Percentiles rank a stretch among this genome's conserved stretches.
Conservation (phyloP, 2,888 invertebrate species). For the Bruchidius siliquastri region DNA sequence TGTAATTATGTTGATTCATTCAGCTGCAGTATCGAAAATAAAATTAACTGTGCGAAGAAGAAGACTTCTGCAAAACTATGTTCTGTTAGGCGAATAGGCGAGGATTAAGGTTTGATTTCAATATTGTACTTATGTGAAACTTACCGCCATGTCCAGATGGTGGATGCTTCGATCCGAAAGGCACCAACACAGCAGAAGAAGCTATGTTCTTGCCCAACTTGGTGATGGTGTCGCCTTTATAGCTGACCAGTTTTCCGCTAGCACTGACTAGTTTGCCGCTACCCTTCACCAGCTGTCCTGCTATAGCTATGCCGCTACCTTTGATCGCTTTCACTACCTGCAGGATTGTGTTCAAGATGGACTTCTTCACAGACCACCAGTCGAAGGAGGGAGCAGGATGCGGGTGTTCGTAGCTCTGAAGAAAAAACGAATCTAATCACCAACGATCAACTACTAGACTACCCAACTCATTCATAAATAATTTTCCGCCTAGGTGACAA, state of each 20-base stretch:
- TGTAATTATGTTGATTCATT: no score
- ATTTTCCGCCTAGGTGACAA: no score
- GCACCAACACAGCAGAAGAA: constrained; percentile 64
- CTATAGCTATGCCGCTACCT: constrained; percentile 81
- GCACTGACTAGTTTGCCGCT: constrained; percentile 66
- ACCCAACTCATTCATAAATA: no score
- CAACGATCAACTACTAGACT: no score
- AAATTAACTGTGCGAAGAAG: no score
- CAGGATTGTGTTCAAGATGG: constrained; percentile 74
- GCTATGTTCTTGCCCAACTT: constrained; percentile 76
- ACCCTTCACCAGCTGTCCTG: constrained; percentile 81
- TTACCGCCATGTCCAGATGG: constrained; percentile 25
- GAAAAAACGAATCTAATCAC: no score
- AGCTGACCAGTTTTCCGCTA: constrained; percentile 64
- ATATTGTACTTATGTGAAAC: no score
- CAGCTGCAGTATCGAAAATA: no score
- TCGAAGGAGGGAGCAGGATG: constrained; percentile 28
- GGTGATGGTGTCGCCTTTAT: constrained; percentile 75
- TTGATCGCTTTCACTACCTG: constrained; percentile 87
- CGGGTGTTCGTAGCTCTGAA: constrained; percentile 36
- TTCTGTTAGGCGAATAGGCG: no score
- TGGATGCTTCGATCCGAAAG: constrained; percentile 31
- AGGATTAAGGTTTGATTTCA: no score
- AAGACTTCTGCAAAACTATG: no score
- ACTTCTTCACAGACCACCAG: constrained; percentile 72